Evolutionary conservation across 2,113 vertebrate species (phyloP), one percentile per base, ranked within the genome.

Genomic region (Tylochromis polylepis): DNA sequence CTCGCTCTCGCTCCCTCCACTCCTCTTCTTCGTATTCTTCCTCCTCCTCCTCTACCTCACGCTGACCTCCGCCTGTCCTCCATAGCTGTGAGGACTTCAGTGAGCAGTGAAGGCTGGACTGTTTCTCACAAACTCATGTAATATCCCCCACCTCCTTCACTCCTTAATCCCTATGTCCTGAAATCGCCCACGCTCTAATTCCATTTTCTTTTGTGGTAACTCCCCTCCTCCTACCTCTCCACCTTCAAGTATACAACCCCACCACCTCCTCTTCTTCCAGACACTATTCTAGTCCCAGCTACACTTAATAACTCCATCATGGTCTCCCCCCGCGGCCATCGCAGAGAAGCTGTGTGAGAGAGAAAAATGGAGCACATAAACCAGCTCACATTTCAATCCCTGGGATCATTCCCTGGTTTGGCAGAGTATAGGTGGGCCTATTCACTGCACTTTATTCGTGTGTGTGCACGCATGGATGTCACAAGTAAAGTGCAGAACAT

Each of bases 11-110:
- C 59, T 79, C 49, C 77, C 55, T 88, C 43, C 51, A 53, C 77
- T 88, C 82, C 78, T 81, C 57, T 46, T 59, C 38, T 80, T 81
- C 62, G 2, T 72, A 72, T 72, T 77, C 34, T 36, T 79, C 58
- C 67, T 79, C 80, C 85, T 83, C 78, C 89, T 88, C 89, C 89
- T 90, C 92, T 85, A 92, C 93, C 93, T 92, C 94, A 90, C 72
- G 85, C 92, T 95, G 95, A 96, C 95, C 96, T 94, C 92, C 90
- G 89, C 81, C 85, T 92, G 86, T 95, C 84, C 83, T 86, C 83
- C 58, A 81, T 91, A 91, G 87, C 88, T 41, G 67, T 83, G 38
- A 85, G 83, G 89, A 91, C 78, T 88, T 94, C 75, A 87, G 27
- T 49, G 77, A 91, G 87, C 85, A 86, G 58, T 82, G 88, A 91